Conservation (phyloP, 2,797 vertebrate genomes). For the Pagetopsis macropterus region DNA sequence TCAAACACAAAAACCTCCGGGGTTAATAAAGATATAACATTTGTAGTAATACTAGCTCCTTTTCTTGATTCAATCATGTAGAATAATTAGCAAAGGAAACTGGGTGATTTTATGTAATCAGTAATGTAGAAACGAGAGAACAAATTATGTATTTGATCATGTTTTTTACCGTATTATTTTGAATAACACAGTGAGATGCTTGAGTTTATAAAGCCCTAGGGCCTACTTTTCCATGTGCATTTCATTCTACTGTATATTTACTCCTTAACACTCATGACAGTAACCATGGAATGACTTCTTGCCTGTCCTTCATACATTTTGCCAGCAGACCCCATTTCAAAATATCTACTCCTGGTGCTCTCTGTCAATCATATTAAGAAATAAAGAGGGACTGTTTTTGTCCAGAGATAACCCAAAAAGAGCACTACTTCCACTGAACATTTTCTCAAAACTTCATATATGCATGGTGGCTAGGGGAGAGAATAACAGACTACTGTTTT, state of each 20-base stretch:
- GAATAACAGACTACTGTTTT: constrained; percentile 11
- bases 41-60: constrained; percentile 14
- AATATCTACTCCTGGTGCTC: constrained; percentile 8
- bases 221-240: constrained; percentile 22
- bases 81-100: constrained; percentile 2
- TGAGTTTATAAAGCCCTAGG: constrained; percentile 35
- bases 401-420: background rate
- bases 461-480: constrained; percentile 17
- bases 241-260: constrained; percentile 6
- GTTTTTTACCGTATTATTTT: constrained; percentile 49
- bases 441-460: constrained; percentile 41
- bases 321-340: background rate
- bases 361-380: constrained; percentile 29
- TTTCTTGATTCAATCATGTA: constrained; percentile 13
- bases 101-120: background rate
- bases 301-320: constrained; percentile 51
- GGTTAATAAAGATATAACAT: constrained; percentile 16
- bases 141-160: constrained; percentile 59
- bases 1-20: constrained; percentile 25
- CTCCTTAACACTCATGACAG: constrained; percentile 15
- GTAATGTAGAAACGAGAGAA: constrained; percentile 20
- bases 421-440: constrained; percentile 5
- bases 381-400: background rate
- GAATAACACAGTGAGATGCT: constrained; percentile 36
- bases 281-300: constrained; percentile 24